phyloP scores from a whole-genome alignment of 2,797 vertebrate genomes.

The Hephaestus fuliginosus region DNA sequence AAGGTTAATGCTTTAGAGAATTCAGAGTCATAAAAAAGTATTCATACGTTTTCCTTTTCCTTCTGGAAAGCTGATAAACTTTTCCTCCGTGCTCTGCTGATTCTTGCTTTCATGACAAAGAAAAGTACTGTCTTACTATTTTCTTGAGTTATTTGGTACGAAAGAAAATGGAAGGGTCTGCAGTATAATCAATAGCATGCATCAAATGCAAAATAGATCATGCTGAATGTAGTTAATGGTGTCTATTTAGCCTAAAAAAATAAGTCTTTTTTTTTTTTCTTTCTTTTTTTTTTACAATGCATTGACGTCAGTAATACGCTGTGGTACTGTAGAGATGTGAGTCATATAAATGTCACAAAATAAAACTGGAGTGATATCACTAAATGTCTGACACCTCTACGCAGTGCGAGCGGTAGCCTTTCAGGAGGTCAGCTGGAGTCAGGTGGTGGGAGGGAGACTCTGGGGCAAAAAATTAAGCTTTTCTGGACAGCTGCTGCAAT shows the following conservation, averaged over 20 bases:
- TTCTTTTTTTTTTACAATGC: background rate
- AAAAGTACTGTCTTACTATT: background rate
- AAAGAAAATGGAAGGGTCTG: background rate
- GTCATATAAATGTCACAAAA: slow-evolving; percentile 54
- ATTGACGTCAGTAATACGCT: slow-evolving; percentile 13
- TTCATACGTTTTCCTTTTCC: slow-evolving; percentile 58
- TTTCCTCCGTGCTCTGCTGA: slow-evolving; percentile 39
- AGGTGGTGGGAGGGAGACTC: slow-evolving; percentile 58
- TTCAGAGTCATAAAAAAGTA: slow-evolving; percentile 70
- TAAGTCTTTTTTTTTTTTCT: background rate
- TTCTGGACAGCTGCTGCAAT: slow-evolving; percentile 84
- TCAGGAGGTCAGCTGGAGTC: slow-evolving; percentile 65
- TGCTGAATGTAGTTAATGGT: background rate
- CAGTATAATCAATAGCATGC: background rate
- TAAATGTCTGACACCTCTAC: slow-evolving; percentile 53
- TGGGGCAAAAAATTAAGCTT: slow-evolving; percentile 78
- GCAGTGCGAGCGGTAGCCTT: slow-evolving; percentile 47
- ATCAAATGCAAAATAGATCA: background rate
- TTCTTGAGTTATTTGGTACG: slow-evolving; percentile 3
- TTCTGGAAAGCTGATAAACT: slow-evolving; percentile 51
- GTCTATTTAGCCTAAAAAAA: background rate
- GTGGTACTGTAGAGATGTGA: slow-evolving; percentile 47
- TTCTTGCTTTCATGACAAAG: slow-evolving; percentile 25
- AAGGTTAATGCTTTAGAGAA: slow-evolving; percentile 81
- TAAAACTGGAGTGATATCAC: slow-evolving; percentile 65